Evolutionary conservation across 2,888 invertebrate genomes (phyloP).

Genomic region (Luffia ferchaultella): DNA sequence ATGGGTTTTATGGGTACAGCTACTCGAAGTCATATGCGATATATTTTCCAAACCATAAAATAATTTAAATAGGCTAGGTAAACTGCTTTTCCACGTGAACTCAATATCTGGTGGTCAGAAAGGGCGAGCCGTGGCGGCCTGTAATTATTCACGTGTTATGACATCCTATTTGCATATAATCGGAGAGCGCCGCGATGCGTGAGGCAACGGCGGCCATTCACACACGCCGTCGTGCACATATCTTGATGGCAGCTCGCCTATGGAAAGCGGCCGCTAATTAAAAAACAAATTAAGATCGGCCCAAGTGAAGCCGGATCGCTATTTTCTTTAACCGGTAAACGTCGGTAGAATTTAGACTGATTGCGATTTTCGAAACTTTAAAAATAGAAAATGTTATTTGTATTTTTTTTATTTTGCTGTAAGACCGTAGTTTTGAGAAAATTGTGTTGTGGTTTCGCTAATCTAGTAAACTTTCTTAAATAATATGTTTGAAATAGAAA

Average conservation of each 20-base stretch:
- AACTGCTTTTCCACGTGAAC: slow-evolving; percentile 51
- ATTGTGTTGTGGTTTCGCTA: too few relatives aligned
- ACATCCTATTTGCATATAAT: slow-evolving; percentile 66
- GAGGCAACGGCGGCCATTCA: slow-evolving; percentile 60
- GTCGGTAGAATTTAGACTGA: too few relatives aligned
- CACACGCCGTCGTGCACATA: slow-evolving; percentile 43
- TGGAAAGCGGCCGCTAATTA: slow-evolving; percentile 62
- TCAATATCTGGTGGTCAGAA: slow-evolving; percentile 57
- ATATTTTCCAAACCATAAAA: neutral
- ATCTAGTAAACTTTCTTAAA: too few relatives aligned
- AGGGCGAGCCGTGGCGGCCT: slow-evolving; percentile 57
- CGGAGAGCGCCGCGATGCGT: slow-evolving; percentile 48
- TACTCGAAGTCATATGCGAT: too few relatives aligned
- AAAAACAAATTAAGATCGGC: slow-evolving; percentile 25
- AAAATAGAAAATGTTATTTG: too few relatives aligned
- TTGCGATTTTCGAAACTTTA: too few relatives aligned
- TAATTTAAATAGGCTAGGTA: neutral
- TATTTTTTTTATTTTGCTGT: too few relatives aligned
- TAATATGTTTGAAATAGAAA: too few relatives aligned
- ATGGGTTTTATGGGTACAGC: too few relatives aligned
- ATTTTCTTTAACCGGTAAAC: neutral
- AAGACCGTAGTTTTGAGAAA: too few relatives aligned
- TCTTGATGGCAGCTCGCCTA: slow-evolving; percentile 59
- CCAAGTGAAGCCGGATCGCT: neutral
- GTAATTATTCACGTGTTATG: slow-evolving; percentile 66